Conservation (phyloP, 2,888 invertebrate species). For the Drosophila sordidapex region DNA sequence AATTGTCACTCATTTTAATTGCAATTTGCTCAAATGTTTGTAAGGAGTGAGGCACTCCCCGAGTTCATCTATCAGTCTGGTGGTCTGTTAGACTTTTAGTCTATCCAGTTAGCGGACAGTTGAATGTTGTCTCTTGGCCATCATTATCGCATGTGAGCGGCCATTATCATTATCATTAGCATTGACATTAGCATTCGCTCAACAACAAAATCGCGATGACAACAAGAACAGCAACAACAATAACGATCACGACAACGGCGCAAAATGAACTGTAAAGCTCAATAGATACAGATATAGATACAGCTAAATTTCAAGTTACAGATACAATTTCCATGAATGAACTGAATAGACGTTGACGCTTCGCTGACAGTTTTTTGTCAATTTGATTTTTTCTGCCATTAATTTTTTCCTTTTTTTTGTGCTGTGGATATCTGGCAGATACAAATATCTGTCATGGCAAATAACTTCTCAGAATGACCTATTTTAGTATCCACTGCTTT, state of each 20-base stretch:
- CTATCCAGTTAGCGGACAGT: conserved; percentile 56
- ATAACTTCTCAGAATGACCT: neutral
- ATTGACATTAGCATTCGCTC: conserved; percentile 45
- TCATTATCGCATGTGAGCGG: conserved; percentile 62
- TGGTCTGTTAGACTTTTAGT: conserved; percentile 22
- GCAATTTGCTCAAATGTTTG: conserved; percentile 31
- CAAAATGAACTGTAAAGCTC: conserved; percentile 60
- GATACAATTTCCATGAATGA: conserved; percentile 46
- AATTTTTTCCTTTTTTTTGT: neutral
- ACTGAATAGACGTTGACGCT: conserved; percentile 22
- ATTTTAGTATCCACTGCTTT: neutral
- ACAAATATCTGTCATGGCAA: neutral
- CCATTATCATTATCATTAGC: conserved; percentile 62
- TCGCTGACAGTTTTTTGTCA: conserved; percentile 5
- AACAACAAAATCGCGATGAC: conserved; percentile 12
- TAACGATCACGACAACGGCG: conserved; percentile 39
- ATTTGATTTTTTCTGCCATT: neutral
- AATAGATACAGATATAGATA: conserved; percentile 35
- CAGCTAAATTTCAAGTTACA: conserved; percentile 52
- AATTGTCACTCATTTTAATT: conserved; percentile 56
- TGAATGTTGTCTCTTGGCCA: conserved; percentile 32
- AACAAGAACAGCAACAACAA: conserved; percentile 21
- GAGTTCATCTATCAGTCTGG: conserved; percentile 14
- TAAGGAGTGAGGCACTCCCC: conserved; percentile 21
- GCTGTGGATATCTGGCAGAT: neutral